phyloP scores from a whole-genome alignment of 1,140 invertebrate genomes.

The Spodoptera litura region DNA sequence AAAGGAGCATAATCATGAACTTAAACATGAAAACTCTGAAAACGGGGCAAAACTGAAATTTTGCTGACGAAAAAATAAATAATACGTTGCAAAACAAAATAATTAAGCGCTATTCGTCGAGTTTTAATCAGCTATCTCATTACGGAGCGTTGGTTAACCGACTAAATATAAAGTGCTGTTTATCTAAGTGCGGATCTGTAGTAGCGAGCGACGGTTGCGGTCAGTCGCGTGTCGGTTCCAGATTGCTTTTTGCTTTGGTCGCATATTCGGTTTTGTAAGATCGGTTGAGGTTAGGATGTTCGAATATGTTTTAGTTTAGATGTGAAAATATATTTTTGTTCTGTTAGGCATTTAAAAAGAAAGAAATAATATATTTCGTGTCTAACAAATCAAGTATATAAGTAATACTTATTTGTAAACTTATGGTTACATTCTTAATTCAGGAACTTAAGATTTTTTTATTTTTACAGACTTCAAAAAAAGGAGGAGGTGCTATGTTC shows the following conservation, averaged over 20 bases:
- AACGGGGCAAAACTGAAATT: neutral
- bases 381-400: neutral
- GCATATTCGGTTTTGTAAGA: constrained; percentile 45
- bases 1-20: constrained; percentile 3
- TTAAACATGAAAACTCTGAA: neutral
- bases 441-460: no score
- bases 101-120: constrained; percentile 27
- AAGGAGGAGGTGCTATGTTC: no score
- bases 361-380: neutral
- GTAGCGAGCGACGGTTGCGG: constrained; percentile 38
- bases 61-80: constrained; percentile 23
- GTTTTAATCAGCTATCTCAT: constrained; percentile 53
- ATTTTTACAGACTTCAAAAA: no score
- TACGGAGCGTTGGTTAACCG: constrained; percentile 46
- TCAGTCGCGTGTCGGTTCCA: constrained; percentile 26
- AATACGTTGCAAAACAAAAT: constrained; percentile 38
- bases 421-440: no score
- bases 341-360: neutral
- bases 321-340: neutral
- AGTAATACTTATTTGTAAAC: no score
- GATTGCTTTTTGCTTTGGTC: constrained; percentile 52
- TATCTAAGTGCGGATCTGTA: constrained; percentile 47
- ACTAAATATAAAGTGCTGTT: constrained; percentile 42
- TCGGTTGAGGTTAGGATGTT: constrained; percentile 16
- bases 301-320: constrained; percentile 1